Evolutionary conservation across 1,140 invertebrate genomes (phyloP), one percentile per base, ranked within the genome.

Genomic region (Drosophila nasuta): DNA sequence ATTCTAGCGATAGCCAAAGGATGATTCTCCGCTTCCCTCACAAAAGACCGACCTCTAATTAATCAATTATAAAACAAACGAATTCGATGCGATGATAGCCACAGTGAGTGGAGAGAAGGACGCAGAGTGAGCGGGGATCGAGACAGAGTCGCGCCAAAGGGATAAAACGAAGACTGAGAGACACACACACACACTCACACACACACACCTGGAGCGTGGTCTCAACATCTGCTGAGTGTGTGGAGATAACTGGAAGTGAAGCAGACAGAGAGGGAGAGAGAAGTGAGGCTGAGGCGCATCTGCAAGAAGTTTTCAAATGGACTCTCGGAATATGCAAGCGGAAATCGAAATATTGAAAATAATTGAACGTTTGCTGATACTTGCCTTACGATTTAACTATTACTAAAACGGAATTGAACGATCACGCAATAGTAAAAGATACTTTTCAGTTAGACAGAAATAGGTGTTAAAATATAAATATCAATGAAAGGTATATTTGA

Each of bases 51-150:
- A 64, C 89, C 83, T 91, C 75, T 91, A 91, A 91, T 91, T 91
- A 91, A 91, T 91, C 90, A 91, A 91, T 91, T 91, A 91, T 74
- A 88, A 86, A 86, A 89, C 83, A 77, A 89, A 89, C 85, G 80
- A 83, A 87, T 82, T 66, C 67, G 75, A 88, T 88, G 59, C 59
- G 74, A 49, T 68, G 66, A 78, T 68, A 62, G 62, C 35, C 28
- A 49, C 3, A 33, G 20, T 25, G 20, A 25, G 43, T 28, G 13
- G 38, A 68, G 56, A 35, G 38, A 33, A 25, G 20, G 20, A 25
- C 20, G 20, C 20, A 25, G 20, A 25, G 20, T 25, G 10, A 13
- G 25, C 25, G 51, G 33, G 25, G 45, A 17, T 30, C 15, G 25
- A 46, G 60, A 13, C 35, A 6, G 43, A 5, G 30, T 25, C 15